These are phyloP conservation scores for Aleiodes testaceus DNA, from an alignment of 2,888 invertebrate genomes.

Conservation along the genomic window DNA sequence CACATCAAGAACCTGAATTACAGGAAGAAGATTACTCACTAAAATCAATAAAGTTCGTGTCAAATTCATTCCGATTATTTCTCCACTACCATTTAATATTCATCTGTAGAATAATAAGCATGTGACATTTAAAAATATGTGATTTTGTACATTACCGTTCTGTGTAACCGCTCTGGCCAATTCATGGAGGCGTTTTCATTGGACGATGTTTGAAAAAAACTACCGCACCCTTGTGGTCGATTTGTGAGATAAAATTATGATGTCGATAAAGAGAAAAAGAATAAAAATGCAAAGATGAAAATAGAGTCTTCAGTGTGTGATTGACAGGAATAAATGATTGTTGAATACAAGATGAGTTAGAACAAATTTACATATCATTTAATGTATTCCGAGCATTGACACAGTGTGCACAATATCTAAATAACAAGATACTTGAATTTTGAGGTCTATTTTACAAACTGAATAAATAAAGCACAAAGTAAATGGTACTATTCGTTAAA, in stretches of 20 bases:
- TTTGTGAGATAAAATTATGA: neutral
- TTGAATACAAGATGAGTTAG: conserved; percentile 1
- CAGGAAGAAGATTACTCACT: too few relatives aligned
- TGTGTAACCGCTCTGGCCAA: too few relatives aligned
- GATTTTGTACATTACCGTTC: too few relatives aligned
- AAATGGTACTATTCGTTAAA: neutral
- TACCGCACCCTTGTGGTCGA: neutral
- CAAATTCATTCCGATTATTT: too few relatives aligned
- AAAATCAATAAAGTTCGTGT: too few relatives aligned
- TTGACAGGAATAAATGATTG: conserved; percentile 22
- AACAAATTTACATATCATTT: conserved; percentile 23
- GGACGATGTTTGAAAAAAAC: neutral
- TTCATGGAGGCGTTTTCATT: conserved; percentile 42
- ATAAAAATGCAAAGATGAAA: conserved; percentile 9
- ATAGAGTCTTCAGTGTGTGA: conserved; percentile 14
- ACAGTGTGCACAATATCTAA: neutral
- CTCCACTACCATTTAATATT: too few relatives aligned
- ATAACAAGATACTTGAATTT: neutral
- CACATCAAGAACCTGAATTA: too few relatives aligned
- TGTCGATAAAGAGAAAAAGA: neutral
- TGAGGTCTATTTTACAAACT: neutral
- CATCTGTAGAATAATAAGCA: too few relatives aligned
- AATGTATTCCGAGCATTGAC: conserved; percentile 7
- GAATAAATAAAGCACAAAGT: conserved; percentile 5
- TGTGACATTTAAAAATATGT: too few relatives aligned